Base-by-base conservation (phyloP, 2,113 vertebrate genomes). In the Ardeotis arabs region DNA sequence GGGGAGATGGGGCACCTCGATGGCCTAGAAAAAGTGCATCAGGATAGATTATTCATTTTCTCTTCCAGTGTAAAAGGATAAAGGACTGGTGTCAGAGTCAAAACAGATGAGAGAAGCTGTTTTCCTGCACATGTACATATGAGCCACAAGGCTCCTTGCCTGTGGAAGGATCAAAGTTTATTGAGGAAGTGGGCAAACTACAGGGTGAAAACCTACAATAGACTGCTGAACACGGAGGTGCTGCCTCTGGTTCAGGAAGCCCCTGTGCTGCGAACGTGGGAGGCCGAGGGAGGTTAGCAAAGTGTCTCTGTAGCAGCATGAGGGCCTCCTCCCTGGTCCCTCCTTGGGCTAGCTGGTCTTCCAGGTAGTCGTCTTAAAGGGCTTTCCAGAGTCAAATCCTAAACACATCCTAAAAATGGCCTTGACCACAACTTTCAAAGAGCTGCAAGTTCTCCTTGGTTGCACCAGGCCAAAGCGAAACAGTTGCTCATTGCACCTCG, bases 401-500 rank as follows among this genome's bases (percentile, higher is more conserved):
- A 17, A 44, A 44, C 41, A 44, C 41, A 16, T 44, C 14, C 41
- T 44, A 44, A 44, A 44, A 44, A 44, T 44, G 25, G 6, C 47
- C 33, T 59, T 66, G 55, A 27, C 7, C 9, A 14, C 3, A 29
- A 15, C 21, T 41, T 69, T 66, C 14, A 56, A 64, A 52, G 35
- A 52, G 10, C 24, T 66, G 14, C 12, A n/a, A 68, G 41, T 73
- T 78, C 59, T 72, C 35, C 33, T 75, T 31, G 3, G 22, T 77
- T 77, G 52, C 19, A 28, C 39, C 13, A 67, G 21, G 12, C 52
- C 1, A 2, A 77, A 86, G 44, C 2, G 2, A 67, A 92, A 53
- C 2, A 0, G 23, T 15, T 87, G 17, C 7, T 49, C 0, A 0
- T 27, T n/a, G 25, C 12, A 35, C 29, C 16, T 33, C 0, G 0